Evolutionary conservation across 1,140 invertebrate genomes (phyloP).

Genomic region (Drosophila mauritiana): DNA sequence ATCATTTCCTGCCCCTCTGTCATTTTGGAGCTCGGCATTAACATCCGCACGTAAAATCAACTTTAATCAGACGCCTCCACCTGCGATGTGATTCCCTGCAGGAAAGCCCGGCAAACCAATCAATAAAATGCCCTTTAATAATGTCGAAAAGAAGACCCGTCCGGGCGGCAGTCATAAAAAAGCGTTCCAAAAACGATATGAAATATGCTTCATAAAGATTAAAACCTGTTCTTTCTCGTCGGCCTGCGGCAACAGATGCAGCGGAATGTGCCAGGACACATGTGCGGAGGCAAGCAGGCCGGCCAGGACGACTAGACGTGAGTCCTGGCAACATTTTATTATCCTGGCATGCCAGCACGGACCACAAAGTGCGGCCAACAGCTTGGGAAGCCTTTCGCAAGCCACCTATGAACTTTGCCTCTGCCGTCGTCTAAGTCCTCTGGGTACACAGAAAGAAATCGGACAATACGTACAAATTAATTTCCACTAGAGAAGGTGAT

Average conservation of each 20-base stretch:
- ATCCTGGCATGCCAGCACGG: slow-evolving; percentile 44
- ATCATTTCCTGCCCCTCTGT: neutral
- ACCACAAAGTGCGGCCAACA: slow-evolving; percentile 48
- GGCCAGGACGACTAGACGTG: neutral
- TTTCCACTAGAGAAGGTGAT: neutral
- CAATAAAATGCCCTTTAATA: slow-evolving; percentile 55
- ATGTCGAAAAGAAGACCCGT: slow-evolving; percentile 44
- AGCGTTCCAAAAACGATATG: slow-evolving; percentile 49
- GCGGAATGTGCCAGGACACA: slow-evolving; percentile 27
- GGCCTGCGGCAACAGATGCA: slow-evolving; percentile 36
- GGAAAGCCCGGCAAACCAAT: slow-evolving; percentile 32
- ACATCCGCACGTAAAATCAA: slow-evolving; percentile 34
- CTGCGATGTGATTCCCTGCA: slow-evolving; percentile 15
- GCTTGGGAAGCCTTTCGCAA: slow-evolving; percentile 35
- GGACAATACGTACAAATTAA: neutral
- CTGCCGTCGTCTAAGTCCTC: slow-evolving; percentile 11
- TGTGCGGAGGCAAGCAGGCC: slow-evolving; percentile 4
- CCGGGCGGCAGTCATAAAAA: slow-evolving; percentile 50
- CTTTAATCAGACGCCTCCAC: slow-evolving; percentile 42
- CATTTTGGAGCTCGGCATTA: slow-evolving; percentile 8
- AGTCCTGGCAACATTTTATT: slow-evolving; percentile 45
- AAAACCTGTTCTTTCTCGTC: slow-evolving; percentile 28
- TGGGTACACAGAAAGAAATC: slow-evolving; percentile 2
- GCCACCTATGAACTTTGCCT: slow-evolving; percentile 33
- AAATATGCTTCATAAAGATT: slow-evolving; percentile 60